Percentiles rank a stretch among this genome's conserved stretches.
These are phyloP conservation scores for Pygmarrhopalites habei DNA, from an alignment of 1,140 invertebrate species.

Conservation along the genomic window DNA sequence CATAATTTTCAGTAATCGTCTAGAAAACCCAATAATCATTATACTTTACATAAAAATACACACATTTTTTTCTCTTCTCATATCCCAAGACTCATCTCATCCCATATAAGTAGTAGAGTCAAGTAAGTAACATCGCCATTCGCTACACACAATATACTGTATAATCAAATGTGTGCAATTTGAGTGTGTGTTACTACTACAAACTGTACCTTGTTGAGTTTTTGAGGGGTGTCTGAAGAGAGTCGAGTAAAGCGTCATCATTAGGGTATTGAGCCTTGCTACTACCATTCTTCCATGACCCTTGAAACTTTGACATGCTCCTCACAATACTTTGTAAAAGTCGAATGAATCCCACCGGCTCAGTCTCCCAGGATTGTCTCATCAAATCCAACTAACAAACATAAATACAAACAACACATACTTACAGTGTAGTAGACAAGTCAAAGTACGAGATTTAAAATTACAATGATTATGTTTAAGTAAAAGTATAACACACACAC, in stretches of 20 bases:
- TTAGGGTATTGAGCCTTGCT: neutral
- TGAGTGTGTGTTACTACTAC: neutral
- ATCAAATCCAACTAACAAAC: constrained; percentile 61
- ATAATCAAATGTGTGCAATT: neutral
- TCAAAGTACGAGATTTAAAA: neutral
- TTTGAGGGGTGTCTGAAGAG: constrained; percentile 16
- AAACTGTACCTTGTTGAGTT: constrained; percentile 11
- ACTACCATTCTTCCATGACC: neutral
- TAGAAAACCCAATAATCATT: constrained; percentile 39
- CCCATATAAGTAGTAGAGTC: neutral
- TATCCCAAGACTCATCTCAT: no score
- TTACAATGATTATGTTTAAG: neutral
- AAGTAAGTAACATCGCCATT: neutral
- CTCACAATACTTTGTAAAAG: constrained; percentile 52
- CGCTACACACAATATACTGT: neutral
- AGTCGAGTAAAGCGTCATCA: constrained; percentile 21
- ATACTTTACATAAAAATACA: neutral
- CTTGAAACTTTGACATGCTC: constrained; percentile 16
- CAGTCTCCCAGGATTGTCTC: constrained; percentile 58
- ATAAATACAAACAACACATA: constrained; percentile 1
- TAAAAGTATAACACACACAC: neutral
- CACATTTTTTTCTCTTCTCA: no score
- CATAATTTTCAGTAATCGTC: constrained; percentile 48
- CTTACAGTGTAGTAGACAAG: neutral
- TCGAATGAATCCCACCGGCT: constrained; percentile 54